phyloP scores from a whole-genome alignment of 2,888 invertebrate genomes.

The Theretra japonica region DNA sequence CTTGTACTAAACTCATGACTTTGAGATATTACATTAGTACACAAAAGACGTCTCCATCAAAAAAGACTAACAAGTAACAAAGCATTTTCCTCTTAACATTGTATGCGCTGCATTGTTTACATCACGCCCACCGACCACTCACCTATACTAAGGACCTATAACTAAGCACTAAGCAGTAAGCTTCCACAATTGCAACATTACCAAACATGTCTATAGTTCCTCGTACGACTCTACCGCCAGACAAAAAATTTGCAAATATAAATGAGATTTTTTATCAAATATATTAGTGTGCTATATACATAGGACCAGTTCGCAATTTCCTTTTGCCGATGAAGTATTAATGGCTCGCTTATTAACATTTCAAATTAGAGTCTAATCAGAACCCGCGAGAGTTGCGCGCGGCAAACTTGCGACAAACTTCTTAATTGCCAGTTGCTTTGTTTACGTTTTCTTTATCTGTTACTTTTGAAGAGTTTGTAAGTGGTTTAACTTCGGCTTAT shows the following conservation, averaged over 20 bases:
- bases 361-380: slow-evolving; percentile 31
- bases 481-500: slow-evolving; percentile 25
- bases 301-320: slow-evolving; percentile 23
- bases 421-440: slow-evolving; percentile 27
- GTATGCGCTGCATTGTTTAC: slow-evolving; percentile 13
- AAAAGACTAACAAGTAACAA: not conserved
- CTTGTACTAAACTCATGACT: slow-evolving; percentile 3
- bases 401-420: slow-evolving; percentile 24
- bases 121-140: not conserved
- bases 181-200: not conserved
- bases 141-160: not conserved
- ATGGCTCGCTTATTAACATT: slow-evolving; percentile 31
- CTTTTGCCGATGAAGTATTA: slow-evolving; percentile 27
- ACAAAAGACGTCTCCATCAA: not conserved
- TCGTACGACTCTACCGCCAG: too few relatives aligned
- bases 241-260: too few relatives aligned
- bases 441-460: slow-evolving; percentile 23
- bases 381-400: not conserved
- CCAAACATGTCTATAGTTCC: not conserved
- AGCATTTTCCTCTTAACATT: not conserved
- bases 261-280: slow-evolving; percentile 10
- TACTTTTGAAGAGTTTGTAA: slow-evolving; percentile 15
- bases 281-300: slow-evolving; percentile 17
- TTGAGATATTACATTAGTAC: not conserved
- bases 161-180: too few relatives aligned